These are phyloP conservation scores for Cacatua alba DNA, from an alignment of 2,113 vertebrate species.

Conservation along the genomic window DNA sequence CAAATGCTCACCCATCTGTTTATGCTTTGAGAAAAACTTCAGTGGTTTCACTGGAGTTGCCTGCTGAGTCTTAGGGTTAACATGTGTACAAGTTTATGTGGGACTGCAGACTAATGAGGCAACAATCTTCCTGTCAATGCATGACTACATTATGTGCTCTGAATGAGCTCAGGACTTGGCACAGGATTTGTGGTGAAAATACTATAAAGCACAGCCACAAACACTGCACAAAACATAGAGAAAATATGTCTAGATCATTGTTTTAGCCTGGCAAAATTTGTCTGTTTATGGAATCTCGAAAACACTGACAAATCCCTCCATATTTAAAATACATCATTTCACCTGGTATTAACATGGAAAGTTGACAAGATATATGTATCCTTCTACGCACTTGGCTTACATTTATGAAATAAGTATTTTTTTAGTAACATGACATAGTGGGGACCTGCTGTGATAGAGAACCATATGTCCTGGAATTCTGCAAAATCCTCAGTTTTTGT, in stretches of 20 bases:
- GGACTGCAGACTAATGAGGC: background rate
- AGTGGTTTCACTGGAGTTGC: background rate
- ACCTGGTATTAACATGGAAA: background rate
- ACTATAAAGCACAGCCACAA: background rate
- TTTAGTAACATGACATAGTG: background rate
- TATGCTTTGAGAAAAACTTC: background rate
- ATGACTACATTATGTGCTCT: background rate
- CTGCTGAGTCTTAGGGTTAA: conserved; percentile 2
- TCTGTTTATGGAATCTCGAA: background rate
- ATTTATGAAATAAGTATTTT: background rate
- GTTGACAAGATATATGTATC: background rate
- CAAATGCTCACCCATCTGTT: conserved; percentile 10
- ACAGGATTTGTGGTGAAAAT: background rate
- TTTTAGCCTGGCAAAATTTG: background rate
- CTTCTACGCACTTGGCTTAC: background rate
- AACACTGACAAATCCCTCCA: background rate
- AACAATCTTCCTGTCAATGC: conserved; percentile 7
- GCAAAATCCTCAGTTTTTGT: background rate
- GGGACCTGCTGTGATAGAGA: background rate
- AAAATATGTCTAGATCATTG: background rate
- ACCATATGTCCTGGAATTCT: background rate
- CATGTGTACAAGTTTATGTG: background rate
- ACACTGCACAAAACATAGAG: background rate
- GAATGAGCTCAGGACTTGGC: background rate
- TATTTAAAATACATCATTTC: background rate